Evolutionary conservation across 2,113 vertebrate species (phyloP), one percentile per base, ranked within the genome.

Genomic region (Sturnira hondurensis): DNA sequence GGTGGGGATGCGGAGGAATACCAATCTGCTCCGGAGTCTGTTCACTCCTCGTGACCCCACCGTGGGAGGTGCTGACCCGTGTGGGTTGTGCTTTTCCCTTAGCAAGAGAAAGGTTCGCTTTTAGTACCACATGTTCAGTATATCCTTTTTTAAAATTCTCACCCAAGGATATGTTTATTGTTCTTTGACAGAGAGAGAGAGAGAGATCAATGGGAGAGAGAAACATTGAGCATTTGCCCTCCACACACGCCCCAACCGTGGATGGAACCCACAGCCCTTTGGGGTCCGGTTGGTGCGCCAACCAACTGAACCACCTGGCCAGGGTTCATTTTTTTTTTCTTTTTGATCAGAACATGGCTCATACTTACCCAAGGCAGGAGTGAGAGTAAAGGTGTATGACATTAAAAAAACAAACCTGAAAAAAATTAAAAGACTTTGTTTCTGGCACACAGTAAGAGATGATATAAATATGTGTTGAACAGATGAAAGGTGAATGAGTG

Each of bases 201-300:
- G 56, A 28, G 61, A 63, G 12, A 61, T 28, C 58, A 61, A 4
- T 28, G 24, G 5, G 61, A 63, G 61, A 31, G 28, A 63, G 28
- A 63, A 31, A 31, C 26, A 31, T 15, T 14, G 61, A 63, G 31
- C 61, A 12, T 12, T 63, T 63, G 13, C 61, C 61, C 61, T 63
- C 61, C 5, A 15, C 13, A 6, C 12, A 31, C 26, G 12, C 61
- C 61, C 61, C 1, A 5, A 63, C 61, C 2, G 1, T 0, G 28
- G 61, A 31, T 13, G 4, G 28, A 63, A 63, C 61, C 28, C 61
- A 63, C 28, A 63, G 31, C 12, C 28, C 12, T 63, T 63, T 31
- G 61, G 61, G 26, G 61, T 31, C 12, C 13, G 4, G 28, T 31
- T 63, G 61, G 3, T 63, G 61, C 28, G 31, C 61, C 61, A 31